Evolutionary conservation across 1,140 invertebrate genomes (phyloP).

Genomic region (Venustaconcha ellipsiformis): DNA sequence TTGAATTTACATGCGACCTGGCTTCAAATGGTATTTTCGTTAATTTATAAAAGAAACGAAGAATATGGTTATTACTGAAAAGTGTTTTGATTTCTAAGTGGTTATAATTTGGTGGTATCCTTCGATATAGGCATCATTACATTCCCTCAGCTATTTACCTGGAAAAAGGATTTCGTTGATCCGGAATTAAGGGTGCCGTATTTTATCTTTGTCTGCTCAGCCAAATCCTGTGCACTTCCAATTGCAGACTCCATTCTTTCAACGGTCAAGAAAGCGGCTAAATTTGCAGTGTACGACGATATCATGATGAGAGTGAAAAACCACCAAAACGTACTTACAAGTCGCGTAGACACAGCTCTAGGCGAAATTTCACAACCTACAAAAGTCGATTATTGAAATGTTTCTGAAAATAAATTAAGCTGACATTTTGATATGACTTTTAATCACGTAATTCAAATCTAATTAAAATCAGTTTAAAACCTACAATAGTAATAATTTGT

Average conservation of each 20-base stretch:
- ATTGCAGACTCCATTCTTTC: conserved; percentile 96
- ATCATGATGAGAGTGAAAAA: conserved; percentile 99
- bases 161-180: conserved; percentile 93
- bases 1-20: too few species aligned
- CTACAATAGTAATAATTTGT: too few species aligned
- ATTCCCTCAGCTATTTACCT: conserved; percentile 43
- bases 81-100: too few species aligned
- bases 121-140: too few species aligned
- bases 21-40: too few species aligned
- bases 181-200: conserved; percentile 90
- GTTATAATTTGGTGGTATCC: too few species aligned
- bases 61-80: too few species aligned
- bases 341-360: conserved; percentile 85
- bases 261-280: conserved; percentile 95
- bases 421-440: too few species aligned
- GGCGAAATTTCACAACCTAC: conserved; percentile 68
- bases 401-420: too few species aligned
- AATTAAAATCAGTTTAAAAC: too few species aligned
- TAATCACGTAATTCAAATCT: too few species aligned
- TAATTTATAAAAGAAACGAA: too few species aligned
- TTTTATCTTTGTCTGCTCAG: conserved; percentile 94
- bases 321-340: conserved; percentile 99
- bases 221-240: conserved; percentile 92
- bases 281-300: conserved; percentile 98
- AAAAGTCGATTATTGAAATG: neutral